phyloP scores from a whole-genome alignment of 2,113 vertebrate genomes.

The Melospiza georgiana region DNA sequence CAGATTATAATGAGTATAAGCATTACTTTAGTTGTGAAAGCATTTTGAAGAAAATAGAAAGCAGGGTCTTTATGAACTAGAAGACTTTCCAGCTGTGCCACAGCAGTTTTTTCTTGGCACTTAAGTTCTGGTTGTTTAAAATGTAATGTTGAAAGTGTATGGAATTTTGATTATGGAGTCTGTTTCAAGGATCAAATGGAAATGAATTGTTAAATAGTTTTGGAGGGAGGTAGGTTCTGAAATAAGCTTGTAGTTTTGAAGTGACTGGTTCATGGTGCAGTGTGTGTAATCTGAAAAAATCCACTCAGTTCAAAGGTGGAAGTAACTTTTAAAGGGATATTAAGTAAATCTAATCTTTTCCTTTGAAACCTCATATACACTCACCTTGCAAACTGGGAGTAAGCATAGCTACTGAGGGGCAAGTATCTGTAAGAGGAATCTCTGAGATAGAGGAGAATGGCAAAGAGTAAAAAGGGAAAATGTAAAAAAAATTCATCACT shows the following conservation, averaged over 20 bases:
- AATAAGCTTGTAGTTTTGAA: conserved; percentile 6
- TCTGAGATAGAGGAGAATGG: background rate
- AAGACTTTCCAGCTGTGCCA: background rate
- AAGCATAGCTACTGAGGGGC: background rate
- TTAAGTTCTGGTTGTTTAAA: conserved; percentile 29
- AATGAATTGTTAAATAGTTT: conserved; percentile 27
- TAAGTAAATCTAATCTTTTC: background rate
- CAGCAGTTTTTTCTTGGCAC: background rate
- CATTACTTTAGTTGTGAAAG: background rate
- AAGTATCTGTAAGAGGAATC: background rate
- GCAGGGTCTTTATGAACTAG: background rate
- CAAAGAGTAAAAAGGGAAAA: background rate
- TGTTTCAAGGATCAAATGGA: background rate
- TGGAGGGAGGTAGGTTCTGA: background rate
- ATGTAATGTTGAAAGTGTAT: conserved; percentile 22
- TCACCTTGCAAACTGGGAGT: background rate
- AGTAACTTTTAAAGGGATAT: background rate
- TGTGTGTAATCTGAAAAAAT: background rate
- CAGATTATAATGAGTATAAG: background rate
- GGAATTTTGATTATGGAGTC: background rate
- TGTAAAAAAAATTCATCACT: background rate
- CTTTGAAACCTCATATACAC: background rate
- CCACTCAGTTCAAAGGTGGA: background rate
- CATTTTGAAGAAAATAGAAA: background rate
- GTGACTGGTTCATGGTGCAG: background rate